Evolutionary conservation across 92 coral and sea anemone species (phyloP), one percentile per base, ranked within the genome.

Genomic region (Porites divaricata): DNA sequence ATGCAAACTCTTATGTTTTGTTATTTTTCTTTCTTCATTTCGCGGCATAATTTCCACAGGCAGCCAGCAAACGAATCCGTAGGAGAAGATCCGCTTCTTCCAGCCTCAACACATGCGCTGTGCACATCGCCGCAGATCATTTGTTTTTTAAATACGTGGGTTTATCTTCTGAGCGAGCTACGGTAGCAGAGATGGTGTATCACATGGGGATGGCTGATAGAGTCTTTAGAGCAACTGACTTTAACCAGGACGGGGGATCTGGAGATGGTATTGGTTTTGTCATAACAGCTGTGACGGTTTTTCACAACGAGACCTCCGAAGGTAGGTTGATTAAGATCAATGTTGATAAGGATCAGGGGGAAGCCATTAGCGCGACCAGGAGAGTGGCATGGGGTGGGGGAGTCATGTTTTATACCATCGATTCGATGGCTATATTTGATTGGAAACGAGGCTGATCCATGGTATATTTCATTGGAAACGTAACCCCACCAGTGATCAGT

Each of bases 71-170:
- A 71, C 71, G 71, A 61, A 23, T 61, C 1, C 79, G 79, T 57
- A 70, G 71, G 72, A 48, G 54, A 48, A 41, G 53, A 53, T 59
- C 50, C 14, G 3, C 17, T 28, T 61, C 45, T 51, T 21, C 72
- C 6, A 22, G 51, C 28, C 72, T 72, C 59, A 63, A 82, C 79
- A 72, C 98, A 58, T 96, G 99, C 72, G 80, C 96, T 24, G 78
- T 96, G 35, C 93, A 95, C 51, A 76, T 96, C 54, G 95, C 96
- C 24, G 99, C 98, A 85, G 99, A 96, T 83, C 89, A 92, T 59
- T 75, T 77, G 48, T 93, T 95, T 77, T 87, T 82, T 67, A 61
- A 91, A 70, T 74, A 91, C 78, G 91, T 95, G 67, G 98, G 95
- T 16, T 78, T 76, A 63, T 90, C 86, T 21, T 92, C 93, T 26